Conservation (phyloP, 2,113 vertebrate species). For the Mionectes macconnelli region DNA sequence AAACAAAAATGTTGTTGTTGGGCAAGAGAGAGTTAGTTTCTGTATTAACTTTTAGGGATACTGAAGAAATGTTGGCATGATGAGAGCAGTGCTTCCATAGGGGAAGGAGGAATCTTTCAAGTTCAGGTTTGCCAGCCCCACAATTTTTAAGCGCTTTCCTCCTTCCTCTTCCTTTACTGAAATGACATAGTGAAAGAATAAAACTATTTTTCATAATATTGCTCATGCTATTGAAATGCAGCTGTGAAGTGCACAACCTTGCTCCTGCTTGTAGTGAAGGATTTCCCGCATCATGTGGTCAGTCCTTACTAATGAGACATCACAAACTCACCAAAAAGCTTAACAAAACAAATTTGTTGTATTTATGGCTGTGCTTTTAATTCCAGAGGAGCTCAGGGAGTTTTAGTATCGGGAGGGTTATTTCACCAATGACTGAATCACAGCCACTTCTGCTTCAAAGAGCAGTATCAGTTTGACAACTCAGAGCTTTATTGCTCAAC, state of each 20-base stretch:
- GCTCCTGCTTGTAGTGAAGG: neutral
- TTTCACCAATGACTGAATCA: constrained; percentile 4
- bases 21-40: neutral
- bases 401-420: neutral
- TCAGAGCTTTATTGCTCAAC: constrained; percentile 44
- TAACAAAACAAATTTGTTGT: neutral
- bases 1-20: neutral
- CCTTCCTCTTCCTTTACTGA: neutral
- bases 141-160: neutral
- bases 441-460: constrained; percentile 32
- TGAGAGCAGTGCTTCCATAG: neutral
- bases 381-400: neutral
- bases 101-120: neutral
- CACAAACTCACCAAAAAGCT: neutral
- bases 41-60: neutral
- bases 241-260: neutral
- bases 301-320: neutral
- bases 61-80: neutral
- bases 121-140: neutral
- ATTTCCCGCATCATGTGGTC: neutral
- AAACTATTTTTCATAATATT: neutral
- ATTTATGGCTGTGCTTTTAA: neutral
- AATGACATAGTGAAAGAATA: neutral
- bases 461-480: constrained; percentile 40
- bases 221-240: neutral